phyloP scores from a whole-genome alignment of 2,888 invertebrate species.

The Branchipolynoe longqiensis region DNA sequence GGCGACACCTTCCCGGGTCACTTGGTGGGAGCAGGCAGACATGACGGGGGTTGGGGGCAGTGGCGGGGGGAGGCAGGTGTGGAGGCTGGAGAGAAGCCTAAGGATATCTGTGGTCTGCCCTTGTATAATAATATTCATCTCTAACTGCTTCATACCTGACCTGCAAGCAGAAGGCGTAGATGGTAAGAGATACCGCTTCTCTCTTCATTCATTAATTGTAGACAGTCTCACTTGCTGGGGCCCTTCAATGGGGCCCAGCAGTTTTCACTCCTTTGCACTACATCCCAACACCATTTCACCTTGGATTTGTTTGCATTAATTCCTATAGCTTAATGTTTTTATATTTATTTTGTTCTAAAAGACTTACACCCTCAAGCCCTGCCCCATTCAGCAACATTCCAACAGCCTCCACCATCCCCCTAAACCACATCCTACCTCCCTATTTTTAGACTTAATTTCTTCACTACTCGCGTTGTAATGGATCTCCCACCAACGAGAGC shows the following conservation, averaged over 20 bases:
- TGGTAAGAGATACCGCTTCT: constrained; percentile 52
- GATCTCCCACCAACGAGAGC: no score
- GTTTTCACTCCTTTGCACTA: constrained; percentile 42
- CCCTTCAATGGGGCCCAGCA: constrained; percentile 3
- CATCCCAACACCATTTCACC: constrained; percentile 30
- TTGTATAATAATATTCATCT: constrained; percentile 47
- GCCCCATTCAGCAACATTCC: constrained; percentile 26
- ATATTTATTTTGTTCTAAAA: constrained; percentile 39
- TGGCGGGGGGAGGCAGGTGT: no score
- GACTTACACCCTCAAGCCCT: constrained; percentile 30
- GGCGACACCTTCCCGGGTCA: no score
- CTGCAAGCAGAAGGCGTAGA: constrained; percentile 49
- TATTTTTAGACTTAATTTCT: no score
- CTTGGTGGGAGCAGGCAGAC: no score
- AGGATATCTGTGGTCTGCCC: no score
- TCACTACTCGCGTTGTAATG: no score
- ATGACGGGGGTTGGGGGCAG: no score
- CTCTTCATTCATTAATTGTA: constrained; percentile 40
- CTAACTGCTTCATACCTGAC: constrained; percentile 53
- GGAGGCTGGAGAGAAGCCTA: no score
- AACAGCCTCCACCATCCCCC: no score
- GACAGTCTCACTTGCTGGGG: constrained; percentile 24
- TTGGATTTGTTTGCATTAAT: constrained; percentile 42
- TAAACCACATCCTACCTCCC: no score
- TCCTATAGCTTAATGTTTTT: constrained; percentile 23